phyloP scores from a whole-genome alignment of 2,113 vertebrate species.

The Semicossyphus pulcher region DNA sequence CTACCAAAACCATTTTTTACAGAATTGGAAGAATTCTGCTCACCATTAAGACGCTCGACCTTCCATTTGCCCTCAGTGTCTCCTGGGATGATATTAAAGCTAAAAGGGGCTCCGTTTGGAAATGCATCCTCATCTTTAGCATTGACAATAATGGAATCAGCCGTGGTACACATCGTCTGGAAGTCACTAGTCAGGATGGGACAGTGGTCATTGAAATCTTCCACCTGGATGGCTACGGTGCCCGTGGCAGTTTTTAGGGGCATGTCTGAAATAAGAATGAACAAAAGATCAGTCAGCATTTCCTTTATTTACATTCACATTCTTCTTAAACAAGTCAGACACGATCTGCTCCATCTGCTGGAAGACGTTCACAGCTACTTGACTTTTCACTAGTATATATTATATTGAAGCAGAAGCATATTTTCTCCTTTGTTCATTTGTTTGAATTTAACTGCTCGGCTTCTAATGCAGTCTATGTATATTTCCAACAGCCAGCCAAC shows the following conservation, averaged over 20 bases:
- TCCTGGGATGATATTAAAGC: slow-evolving; percentile 83
- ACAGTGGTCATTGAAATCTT: slow-evolving; percentile 93
- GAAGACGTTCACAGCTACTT: no score
- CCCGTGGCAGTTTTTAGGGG: slow-evolving; percentile 89
- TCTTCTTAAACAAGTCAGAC: no score
- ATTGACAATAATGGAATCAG: slow-evolving; percentile 78
- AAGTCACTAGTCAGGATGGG: slow-evolving; percentile 81
- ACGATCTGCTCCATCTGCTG: no score
- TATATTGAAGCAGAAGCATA: neutral
- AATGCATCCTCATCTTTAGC: slow-evolving; percentile 85
- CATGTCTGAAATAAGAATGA: slow-evolving; percentile 44
- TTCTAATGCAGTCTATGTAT: no score
- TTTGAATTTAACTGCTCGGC: no score
- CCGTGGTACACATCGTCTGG: slow-evolving; percentile 81
- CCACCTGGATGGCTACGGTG: slow-evolving; percentile 87
- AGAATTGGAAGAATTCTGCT: slow-evolving; percentile 50
- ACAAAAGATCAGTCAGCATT: neutral
- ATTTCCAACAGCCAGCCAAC: no score
- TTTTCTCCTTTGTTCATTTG: neutral
- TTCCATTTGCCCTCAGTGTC: slow-evolving; percentile 85
- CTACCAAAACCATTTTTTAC: neutral
- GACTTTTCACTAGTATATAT: neutral
- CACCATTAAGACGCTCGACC: slow-evolving; percentile 85
- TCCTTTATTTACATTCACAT: neutral
- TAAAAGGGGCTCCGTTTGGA: slow-evolving; percentile 87